Conservation (phyloP, 2,797 vertebrate genomes). For the Poecilia picta region DNA sequence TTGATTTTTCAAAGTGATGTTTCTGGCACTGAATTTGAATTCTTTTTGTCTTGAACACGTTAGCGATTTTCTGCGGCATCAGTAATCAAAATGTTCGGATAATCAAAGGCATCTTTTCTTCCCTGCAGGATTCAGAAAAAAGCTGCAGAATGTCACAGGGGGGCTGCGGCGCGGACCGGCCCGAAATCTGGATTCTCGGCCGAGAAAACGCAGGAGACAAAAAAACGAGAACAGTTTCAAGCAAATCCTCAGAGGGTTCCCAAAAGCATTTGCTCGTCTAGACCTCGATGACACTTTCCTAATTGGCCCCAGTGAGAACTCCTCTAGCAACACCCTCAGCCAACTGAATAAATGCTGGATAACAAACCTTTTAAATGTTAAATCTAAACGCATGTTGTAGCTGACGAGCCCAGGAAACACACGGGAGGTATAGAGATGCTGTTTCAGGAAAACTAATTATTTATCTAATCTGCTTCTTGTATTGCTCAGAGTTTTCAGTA, state of each 20-base stretch:
- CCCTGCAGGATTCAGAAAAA: conserved; percentile 66
- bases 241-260: conserved; percentile 71
- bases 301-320: conserved; percentile 59
- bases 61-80: background rate
- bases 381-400: conserved; percentile 31
- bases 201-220: conserved; percentile 40
- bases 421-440: background rate
- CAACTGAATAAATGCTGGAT: conserved; percentile 43
- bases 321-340: conserved; percentile 51
- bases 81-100: background rate
- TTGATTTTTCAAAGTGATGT: background rate
- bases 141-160: conserved; percentile 36
- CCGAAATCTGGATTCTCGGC: conserved; percentile 28
- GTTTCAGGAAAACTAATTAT: conserved; percentile 1
- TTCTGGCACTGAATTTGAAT: background rate
- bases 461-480: background rate
- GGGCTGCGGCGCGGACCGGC: conserved; percentile 29
- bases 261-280: conserved; percentile 60
- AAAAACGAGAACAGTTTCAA: conserved; percentile 58
- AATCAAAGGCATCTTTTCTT: conserved; percentile 26
- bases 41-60: background rate
- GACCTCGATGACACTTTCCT: conserved; percentile 63
- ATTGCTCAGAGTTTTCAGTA: background rate
- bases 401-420: conserved; percentile 3
- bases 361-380: conserved; percentile 26